These are phyloP conservation scores for Pteronotus mesoamericanus DNA, from an alignment of 2,797 vertebrate species.

Conservation along the genomic window DNA sequence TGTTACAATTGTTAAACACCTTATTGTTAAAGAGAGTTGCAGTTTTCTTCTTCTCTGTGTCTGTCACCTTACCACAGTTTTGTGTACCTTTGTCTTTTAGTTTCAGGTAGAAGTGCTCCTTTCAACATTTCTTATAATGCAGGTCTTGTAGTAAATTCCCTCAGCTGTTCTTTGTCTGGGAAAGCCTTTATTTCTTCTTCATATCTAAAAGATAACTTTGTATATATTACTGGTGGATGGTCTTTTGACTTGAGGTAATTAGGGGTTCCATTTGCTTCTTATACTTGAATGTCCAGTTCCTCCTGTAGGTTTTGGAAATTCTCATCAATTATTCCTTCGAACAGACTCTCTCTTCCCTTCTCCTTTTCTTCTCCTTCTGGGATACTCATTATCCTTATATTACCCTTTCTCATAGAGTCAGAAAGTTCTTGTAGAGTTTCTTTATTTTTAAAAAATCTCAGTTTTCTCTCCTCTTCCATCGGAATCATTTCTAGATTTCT, in stretches of 20 bases:
- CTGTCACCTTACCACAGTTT: background rate
- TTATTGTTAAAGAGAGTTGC: background rate
- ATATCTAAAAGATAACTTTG: background rate
- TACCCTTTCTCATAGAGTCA: background rate
- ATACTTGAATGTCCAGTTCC: background rate
- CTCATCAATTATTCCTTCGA: background rate
- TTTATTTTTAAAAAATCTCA: background rate
- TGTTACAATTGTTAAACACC: background rate
- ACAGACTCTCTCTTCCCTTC: background rate
- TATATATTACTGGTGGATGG: background rate
- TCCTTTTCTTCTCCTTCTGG: background rate
- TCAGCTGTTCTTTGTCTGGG: background rate
- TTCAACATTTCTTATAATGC: background rate
- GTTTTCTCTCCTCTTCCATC: background rate
- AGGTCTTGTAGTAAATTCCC: background rate
- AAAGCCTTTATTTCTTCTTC: background rate
- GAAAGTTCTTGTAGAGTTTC: background rate
- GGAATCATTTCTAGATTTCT: background rate
- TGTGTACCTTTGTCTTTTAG: background rate
- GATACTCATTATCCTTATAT: background rate
- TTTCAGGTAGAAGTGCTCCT: background rate
- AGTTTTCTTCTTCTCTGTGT: background rate
- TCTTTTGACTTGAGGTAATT: too few species aligned
- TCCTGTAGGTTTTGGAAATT: background rate
- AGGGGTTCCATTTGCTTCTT: background rate